Evolutionary conservation across 2,113 vertebrate genomes (phyloP), one percentile per base, ranked within the genome.

Genomic region (Zosterops hypoxanthus): DNA sequence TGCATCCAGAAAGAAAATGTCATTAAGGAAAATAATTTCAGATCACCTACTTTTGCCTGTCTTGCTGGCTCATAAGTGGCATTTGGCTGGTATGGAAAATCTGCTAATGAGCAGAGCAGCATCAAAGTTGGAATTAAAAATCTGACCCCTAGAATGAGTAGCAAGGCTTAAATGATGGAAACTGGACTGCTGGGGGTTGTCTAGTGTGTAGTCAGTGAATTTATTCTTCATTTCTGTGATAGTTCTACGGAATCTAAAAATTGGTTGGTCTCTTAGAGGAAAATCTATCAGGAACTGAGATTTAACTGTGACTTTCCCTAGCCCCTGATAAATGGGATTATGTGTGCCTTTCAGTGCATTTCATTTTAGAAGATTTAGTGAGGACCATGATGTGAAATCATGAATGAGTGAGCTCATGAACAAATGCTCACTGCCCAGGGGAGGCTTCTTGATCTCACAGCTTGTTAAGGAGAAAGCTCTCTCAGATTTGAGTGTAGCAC

Each of bases 1-100:
- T 97, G 73, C 84, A 82, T 80, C 65, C 50, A 72, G 70, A 82
- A 76, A 85, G 55, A 92, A 93, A 91, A 92, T 71, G 20, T 64
- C 52, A 77, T 91, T 63, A 88, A 39, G 75, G 50, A 73, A 89
- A 88, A 65, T 75, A 49, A 85, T 90, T 95, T 95, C 78, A 86
- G 55, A 82, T 65, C 78, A 88, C 59, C 55, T 33, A 8, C 39
- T 88, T 85, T 50, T 90, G 57, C 70, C 50, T 75, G 63, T 65
- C 53, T 81, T 89, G 56, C 56, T 95, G 68, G 63, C 39, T n/a
- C 2, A 0, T 28, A 61, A 66, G 46, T 87, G 73, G 44, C n/a
- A 34, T 83, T 93, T 82, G 92, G 50, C 25, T 91, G n/a, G 33
- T 63, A 57, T 59, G 57, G 57, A 92, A 92, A 66, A 68, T 71